Evolutionary conservation across 2,113 vertebrate genomes (phyloP).

Genomic region (Nycticorax nycticorax): DNA sequence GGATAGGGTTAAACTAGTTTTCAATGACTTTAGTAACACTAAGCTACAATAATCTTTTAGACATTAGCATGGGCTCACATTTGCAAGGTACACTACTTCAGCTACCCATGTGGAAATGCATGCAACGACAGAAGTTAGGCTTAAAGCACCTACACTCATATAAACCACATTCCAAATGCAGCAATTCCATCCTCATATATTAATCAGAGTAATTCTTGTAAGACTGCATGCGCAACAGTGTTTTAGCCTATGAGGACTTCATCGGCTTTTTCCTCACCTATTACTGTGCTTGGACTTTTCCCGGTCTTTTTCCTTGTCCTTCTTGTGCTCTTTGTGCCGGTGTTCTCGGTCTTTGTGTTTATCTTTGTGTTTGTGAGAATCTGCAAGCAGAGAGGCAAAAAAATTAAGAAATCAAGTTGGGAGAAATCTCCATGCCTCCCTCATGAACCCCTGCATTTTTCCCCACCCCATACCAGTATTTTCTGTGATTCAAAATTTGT

Average conservation of each 20-base stretch:
- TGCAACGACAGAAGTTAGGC: background rate
- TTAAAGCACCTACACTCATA: background rate
- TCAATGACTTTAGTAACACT: background rate
- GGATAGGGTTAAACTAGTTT: background rate
- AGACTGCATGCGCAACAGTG: background rate
- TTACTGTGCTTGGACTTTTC: constrained; percentile 92
- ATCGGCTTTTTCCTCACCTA: constrained; percentile 78
- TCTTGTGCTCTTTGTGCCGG: constrained; percentile 96
- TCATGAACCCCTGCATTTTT: background rate
- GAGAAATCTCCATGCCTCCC: constrained; percentile 14
- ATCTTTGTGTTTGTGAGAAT: constrained; percentile 96
- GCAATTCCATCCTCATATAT: background rate
- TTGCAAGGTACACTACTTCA: background rate
- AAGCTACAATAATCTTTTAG: background rate
- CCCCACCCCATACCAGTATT: background rate
- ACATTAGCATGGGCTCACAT: background rate
- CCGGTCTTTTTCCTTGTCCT: constrained; percentile 90
- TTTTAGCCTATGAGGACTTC: background rate
- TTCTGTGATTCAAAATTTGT: background rate
- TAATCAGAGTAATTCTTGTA: background rate
- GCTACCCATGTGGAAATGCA: background rate
- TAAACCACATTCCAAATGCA: background rate
- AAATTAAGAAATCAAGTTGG: constrained; percentile 16
- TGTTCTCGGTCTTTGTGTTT: constrained; percentile 96
- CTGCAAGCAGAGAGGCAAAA: constrained; percentile 75